Base-by-base conservation (phyloP, 1,140 invertebrate genomes). In the Drosophila grimshawi region DNA sequence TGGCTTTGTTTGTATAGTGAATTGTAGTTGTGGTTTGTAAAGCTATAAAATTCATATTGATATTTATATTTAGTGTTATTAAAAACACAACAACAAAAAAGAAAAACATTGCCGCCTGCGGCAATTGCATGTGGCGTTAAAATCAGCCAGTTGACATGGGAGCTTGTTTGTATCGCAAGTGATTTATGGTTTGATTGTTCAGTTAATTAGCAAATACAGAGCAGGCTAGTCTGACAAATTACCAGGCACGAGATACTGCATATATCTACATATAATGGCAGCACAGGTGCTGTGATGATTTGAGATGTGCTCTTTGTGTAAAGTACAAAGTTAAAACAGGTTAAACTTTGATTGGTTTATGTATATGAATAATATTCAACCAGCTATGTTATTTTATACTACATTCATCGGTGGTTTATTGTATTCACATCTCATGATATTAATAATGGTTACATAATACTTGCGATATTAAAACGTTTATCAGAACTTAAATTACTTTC, bases 141-240 rank as follows among this genome's bases (percentile, higher is more conserved):
- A 83, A 79, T 67, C 67, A 62, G 53, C 3, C 59, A 59, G 65
- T 69, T 82, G 80, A 82, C 82, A 82, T 76, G 82, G 57, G 61
- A 82, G 61, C 57, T 35, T 32, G 48, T 8, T 51, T 39, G 29
- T 48, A 35, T 19, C 33, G n/a, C 46, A 52, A 43, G 46, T 88
- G 80, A 88, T 88, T 88, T 80, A 89, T 86, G 76, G 41, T 41
- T 19, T 63, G 71, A 88, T 86, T 83, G 79, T 86, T 82, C 66
- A 69, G 62, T 68, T 78, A 88, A 86, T 88, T 86, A 86, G 79
- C 71, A 49, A 73, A 83, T 76, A 49, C 57, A 81, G 63, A 81
- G 60, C 73, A 59, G 61, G 33, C 73, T 29, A 32, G 10, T n/a
- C 73, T 75, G 72, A 75, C 72, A 75, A 75, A 70, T 75, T 41